Base-by-base conservation (phyloP, 35 echinoderm and acorn worm species). In the Strongylocentrotus purpuratus region DNA sequence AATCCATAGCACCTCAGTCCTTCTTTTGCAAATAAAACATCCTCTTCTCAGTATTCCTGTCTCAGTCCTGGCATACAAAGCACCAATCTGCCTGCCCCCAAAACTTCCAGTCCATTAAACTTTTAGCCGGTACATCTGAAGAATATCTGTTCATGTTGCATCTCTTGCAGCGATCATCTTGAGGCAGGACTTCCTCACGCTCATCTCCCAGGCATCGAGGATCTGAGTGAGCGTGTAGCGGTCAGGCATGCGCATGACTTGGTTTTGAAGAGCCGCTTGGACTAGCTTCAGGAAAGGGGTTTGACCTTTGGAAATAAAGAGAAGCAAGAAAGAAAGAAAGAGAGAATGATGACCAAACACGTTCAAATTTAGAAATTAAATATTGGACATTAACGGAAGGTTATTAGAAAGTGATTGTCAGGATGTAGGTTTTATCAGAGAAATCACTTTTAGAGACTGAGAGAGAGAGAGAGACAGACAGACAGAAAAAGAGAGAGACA, bases 141-240 rank as follows among this genome's bases (percentile, higher is more conserved):
- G 8, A 1, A 0, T 6, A 7, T 78, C 87, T 15, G 87, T 46
- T 93, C 91, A 93, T 93, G 91, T 93, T 14, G 91, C 91, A 58
- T 93, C 91, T 46, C 91, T 47, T 13, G 92, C 92, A 48, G 95
- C 78, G 41, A 96, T 96, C 46, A 92, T 85, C 59, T 46, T 96
- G 35, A 96, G 94, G 47, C 98, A 99, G 7, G 94, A 96, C 94
- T 95, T 97, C 13, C 97, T 59, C 13, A 99, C 95, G 78, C 98
- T 97, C 98, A 99, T 96, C 95, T 99, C 98, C 98, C 98, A 99
- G 14, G 95, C 96, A 88, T 99, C 98, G 92, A 99, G 93, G 94
- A 99, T 87, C 94, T 99, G 98, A 1, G 98, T 96, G 18, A 99
- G 85, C 10, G 97, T 95, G 94, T 95, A 97, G 33, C 85, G 94